Conservation (phyloP, 2,797 vertebrate species). For the Sylvilagus floridanus region DNA sequence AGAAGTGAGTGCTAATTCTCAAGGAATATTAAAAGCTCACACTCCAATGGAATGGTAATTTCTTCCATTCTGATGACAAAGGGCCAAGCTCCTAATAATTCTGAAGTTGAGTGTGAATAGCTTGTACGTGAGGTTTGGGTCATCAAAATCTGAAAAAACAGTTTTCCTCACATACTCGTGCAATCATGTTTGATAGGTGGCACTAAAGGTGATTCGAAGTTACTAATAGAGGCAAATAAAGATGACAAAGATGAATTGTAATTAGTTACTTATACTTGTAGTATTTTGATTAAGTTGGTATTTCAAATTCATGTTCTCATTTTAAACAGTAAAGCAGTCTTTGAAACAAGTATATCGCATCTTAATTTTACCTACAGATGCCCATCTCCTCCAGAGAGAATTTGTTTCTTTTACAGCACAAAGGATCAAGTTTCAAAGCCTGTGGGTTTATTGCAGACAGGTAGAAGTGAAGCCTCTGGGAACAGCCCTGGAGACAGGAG, state of each 20-base stretch:
- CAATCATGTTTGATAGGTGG: neutral
- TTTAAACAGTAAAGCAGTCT: neutral
- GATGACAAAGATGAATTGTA: neutral
- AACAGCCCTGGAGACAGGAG: neutral
- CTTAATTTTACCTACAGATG: neutral
- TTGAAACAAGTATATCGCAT: neutral
- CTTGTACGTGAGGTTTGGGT: neutral
- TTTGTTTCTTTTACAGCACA: neutral
- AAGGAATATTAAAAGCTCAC: neutral
- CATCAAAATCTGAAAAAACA: constrained; percentile 2
- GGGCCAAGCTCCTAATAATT: neutral
- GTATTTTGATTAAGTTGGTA: neutral
- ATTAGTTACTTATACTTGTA: neutral
- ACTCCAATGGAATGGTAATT: neutral
- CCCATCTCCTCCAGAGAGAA: neutral
- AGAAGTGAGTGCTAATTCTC: neutral
- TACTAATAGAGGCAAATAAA: neutral
- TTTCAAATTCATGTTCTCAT: constrained; percentile 4
- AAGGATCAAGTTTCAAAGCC: neutral
- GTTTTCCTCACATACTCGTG: neutral
- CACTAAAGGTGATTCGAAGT: neutral
- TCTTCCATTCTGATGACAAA: neutral
- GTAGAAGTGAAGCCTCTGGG: neutral
- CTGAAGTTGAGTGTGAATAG: neutral
- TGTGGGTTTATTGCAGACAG: neutral